A percentile compares a stretch with the other conserved stretches of the same genome.
Conservation (phyloP, 2,888 invertebrate species). For the Subacronicta megacephala region DNA sequence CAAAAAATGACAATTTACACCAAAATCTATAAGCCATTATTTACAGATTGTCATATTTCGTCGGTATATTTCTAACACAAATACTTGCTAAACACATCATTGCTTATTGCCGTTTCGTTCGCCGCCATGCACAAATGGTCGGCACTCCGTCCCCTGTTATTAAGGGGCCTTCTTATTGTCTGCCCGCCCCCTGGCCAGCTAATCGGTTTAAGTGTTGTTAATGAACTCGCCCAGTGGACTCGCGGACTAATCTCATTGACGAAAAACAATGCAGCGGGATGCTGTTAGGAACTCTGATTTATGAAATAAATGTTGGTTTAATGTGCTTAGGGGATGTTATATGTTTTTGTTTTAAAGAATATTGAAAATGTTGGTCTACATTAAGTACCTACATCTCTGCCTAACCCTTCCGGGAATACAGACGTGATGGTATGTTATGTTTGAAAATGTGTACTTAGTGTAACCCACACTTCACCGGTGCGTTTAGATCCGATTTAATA, state of each 20-base stretch:
- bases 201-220: conserved; percentile 67
- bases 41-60: too few relatives aligned
- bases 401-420: too few relatives aligned
- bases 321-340: conserved; percentile 19
- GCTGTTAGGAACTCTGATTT: conserved; percentile 49
- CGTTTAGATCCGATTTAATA: too few relatives aligned
- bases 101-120: conserved; percentile 16
- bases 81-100: conserved; percentile 16
- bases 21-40: too few relatives aligned
- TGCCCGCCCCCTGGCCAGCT: conserved; percentile 49
- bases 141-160: conserved; percentile 47
- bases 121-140: conserved; percentile 43
- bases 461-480: too few relatives aligned
- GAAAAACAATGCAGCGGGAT: conserved; percentile 53
- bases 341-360: too few relatives aligned
- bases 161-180: conserved; percentile 47
- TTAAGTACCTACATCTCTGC: too few relatives aligned
- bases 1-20: too few relatives aligned
- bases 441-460: too few relatives aligned
- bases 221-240: conserved; percentile 57
- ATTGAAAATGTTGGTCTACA: too few relatives aligned
- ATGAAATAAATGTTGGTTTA: conserved; percentile 27
- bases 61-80: background rate
- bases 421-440: too few relatives aligned
- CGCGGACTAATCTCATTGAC: conserved; percentile 58